These are phyloP conservation scores for Nipponacmea schrenckii DNA, from an alignment of 2,888 invertebrate species.

Conservation along the genomic window DNA sequence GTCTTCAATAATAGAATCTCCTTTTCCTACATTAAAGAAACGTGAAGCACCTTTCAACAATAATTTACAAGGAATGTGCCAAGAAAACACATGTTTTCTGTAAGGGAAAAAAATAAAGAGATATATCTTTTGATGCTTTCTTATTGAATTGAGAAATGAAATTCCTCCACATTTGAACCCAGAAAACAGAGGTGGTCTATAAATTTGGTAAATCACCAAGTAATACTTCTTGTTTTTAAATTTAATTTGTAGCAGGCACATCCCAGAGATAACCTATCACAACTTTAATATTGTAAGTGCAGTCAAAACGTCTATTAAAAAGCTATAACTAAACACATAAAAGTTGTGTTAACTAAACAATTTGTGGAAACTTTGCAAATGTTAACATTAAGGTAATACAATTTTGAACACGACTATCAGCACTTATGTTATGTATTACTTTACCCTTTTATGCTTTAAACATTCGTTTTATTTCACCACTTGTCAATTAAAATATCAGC, in stretches of 20 bases:
- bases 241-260: neutral
- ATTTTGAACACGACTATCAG: too few relatives aligned
- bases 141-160: neutral
- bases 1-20: too few relatives aligned
- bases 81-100: conserved; percentile 1
- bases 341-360: neutral
- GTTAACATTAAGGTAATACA: neutral
- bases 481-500: too few relatives aligned
- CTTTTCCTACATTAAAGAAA: too few relatives aligned
- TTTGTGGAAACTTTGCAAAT: neutral
- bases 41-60: neutral
- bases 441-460: too few relatives aligned
- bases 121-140: neutral
- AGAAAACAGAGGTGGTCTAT: conserved; percentile 4
- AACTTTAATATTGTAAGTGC: too few relatives aligned
- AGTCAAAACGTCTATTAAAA: neutral
- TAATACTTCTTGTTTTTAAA: neutral
- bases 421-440: too few relatives aligned
- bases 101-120: neutral
- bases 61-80: neutral
- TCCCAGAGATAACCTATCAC: too few relatives aligned
- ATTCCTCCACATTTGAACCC: conserved; percentile 4
- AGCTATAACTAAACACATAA: conserved; percentile 1
- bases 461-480: too few relatives aligned
- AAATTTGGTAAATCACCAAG: conserved; percentile 4